These are phyloP conservation scores for Calidris pugnax DNA, from an alignment of 2,113 vertebrate genomes.

Conservation along the genomic window DNA sequence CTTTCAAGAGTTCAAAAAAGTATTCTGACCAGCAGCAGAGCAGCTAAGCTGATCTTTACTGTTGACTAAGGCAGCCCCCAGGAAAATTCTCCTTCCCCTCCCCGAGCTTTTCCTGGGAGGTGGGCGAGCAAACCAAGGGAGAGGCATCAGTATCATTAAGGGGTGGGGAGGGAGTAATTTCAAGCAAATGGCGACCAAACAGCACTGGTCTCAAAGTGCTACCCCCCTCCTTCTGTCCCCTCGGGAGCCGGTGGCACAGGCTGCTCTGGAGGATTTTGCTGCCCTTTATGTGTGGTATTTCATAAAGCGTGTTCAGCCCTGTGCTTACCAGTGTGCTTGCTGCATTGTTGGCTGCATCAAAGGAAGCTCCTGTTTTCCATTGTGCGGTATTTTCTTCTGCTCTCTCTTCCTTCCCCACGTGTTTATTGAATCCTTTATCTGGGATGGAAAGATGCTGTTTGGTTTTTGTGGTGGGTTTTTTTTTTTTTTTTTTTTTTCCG, in stretches of 20 bases:
- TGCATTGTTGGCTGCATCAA: not conserved
- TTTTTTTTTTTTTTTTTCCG: not conserved
- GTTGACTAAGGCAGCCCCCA: not conserved
- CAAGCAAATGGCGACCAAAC: not conserved
- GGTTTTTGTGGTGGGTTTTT: too few relatives aligned
- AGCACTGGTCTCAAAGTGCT: not conserved
- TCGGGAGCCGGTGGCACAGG: not conserved
- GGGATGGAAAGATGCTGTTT: not conserved
- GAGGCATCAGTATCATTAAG: not conserved
- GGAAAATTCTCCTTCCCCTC: not conserved
- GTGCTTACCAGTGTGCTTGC: not conserved
- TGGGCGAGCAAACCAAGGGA: not conserved
- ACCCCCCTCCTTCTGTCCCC: not conserved
- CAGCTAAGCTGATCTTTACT: not conserved
- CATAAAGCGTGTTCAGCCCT: not conserved
- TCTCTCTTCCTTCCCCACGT: not conserved
- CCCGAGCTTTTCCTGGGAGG: not conserved
- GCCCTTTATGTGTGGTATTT: not conserved
- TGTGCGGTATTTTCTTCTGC: not conserved
- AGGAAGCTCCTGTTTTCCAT: not conserved
- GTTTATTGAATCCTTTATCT: not conserved
- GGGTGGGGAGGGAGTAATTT: not conserved
- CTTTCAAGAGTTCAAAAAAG: not conserved
- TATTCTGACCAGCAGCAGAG: not conserved
- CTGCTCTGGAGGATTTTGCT: not conserved